Evolutionary conservation across 2,888 invertebrate species (phyloP), one percentile per base, ranked within the genome.

Genomic region (Andrena chrysosceles): DNA sequence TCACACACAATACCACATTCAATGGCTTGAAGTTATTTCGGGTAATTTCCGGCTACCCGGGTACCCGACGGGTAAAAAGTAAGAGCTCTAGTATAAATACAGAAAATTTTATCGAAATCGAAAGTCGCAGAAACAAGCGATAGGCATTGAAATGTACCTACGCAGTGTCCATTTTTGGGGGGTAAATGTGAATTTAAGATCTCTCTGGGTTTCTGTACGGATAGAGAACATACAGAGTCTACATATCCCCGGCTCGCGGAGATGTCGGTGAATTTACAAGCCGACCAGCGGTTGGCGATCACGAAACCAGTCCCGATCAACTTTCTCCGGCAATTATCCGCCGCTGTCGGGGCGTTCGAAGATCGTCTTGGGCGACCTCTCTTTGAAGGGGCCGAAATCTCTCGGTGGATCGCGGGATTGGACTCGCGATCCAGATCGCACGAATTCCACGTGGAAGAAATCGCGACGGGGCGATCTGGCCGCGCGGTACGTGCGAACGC

Each of bases 381-480:
- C 20, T 20, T 52, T 52, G n/a, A 52, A 20, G 8, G 52, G 42
- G 42, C 42, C 20, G 52, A 52, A 52, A 52, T 20, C 52, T 52
- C 52, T 20, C 52, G 20, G n/a, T 20, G 52, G 20, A n/a, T 52
- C 52, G 20, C 26, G 56, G 23, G 56, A 23, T 20, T 13, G 42
- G 49, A 23, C 48, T 69, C 31, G 63, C 72, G 81, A 81, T 84
- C 59, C 56, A 64, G 62, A 69, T 78, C 79, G 62, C 54, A 69
- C 64, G 56, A 78, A 78, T 78, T 60, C 33, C 54, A 29, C 33
- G 62, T 16, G 73, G 49, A 69, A 67, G 56, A 31, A 59, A 62
- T 42, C 56, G 68, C 26, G 54, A 35, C 56, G 26, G n/a, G 16
- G 5, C 42, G 42, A 42, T 42, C 42, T 42, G 42, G 75, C 20